These are phyloP conservation scores for Pteruthius melanotis DNA, from an alignment of 2,113 vertebrate genomes.

Conservation along the genomic window DNA sequence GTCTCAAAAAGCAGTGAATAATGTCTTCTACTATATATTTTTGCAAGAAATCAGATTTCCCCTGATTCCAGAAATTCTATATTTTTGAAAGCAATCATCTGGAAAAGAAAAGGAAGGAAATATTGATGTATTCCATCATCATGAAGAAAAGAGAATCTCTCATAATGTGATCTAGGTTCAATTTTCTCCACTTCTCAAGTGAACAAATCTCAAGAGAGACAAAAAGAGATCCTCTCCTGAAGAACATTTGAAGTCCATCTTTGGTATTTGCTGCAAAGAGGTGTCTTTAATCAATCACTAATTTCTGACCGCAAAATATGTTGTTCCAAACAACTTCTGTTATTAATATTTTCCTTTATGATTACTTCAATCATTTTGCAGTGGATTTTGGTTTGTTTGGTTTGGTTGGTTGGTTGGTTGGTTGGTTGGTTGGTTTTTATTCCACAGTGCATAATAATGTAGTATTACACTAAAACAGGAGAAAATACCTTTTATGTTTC, in stretches of 20 bases:
- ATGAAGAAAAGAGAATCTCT: background rate
- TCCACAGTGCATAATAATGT: background rate
- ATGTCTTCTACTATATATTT: background rate
- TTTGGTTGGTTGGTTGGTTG: no score
- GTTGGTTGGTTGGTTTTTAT: no score
- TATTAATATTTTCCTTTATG: background rate
- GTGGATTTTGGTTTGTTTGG: background rate
- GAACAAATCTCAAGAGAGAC: background rate
- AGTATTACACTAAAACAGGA: background rate
- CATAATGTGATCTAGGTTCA: background rate
- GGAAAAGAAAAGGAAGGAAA: background rate
- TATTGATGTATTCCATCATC: background rate
- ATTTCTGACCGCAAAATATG: background rate
- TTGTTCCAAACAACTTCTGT: background rate
- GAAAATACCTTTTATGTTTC: background rate
- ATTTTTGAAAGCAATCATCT: background rate
- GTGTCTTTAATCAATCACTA: background rate
- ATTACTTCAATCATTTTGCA: background rate
- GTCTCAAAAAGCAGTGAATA: background rate
- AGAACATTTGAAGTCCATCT: background rate
- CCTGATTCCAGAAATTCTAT: background rate
- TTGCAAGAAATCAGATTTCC: background rate
- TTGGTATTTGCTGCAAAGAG: background rate
- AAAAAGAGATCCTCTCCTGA: background rate
- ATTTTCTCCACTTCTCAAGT: background rate